Conservation (phyloP, 2,797 vertebrate species). For the Poeciliopsis paucimaculata region DNA sequence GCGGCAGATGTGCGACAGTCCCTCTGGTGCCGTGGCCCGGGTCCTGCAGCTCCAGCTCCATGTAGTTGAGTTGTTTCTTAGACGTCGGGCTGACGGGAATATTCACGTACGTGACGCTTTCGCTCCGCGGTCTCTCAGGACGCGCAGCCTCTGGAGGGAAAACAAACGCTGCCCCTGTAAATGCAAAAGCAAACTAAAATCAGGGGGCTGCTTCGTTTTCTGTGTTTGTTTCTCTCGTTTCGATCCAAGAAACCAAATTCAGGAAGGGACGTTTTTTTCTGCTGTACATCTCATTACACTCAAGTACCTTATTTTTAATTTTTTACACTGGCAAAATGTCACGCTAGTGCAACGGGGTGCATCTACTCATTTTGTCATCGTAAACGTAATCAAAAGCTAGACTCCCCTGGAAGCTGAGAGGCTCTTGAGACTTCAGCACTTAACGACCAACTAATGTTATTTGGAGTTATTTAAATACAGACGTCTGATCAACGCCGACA, state of each 20-base stretch:
- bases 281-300: neutral
- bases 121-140: slow-evolving; percentile 74
- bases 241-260: slow-evolving; percentile 5
- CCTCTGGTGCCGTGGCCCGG: slow-evolving; percentile 78
- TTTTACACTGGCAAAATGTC: neutral
- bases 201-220: neutral
- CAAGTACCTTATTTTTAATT: neutral
- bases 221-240: slow-evolving; percentile 1
- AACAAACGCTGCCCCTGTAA: slow-evolving; percentile 75
- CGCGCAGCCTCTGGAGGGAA: slow-evolving; percentile 74
- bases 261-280: neutral
- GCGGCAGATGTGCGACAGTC: slow-evolving; percentile 51
- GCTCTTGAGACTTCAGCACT: slow-evolving; percentile 20
- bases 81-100: slow-evolving; percentile 89
- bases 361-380: slow-evolving; percentile 24
- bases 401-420: slow-evolving; percentile 15
- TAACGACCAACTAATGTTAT: slow-evolving; percentile 15
- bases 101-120: slow-evolving; percentile 87
- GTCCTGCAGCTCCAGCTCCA: slow-evolving; percentile 91
- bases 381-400: slow-evolving; percentile 32
- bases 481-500: neutral
- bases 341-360: neutral
- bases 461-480: slow-evolving; percentile 33
- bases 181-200: slow-evolving; percentile 24
- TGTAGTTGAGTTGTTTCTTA: slow-evolving; percentile 90